These are phyloP conservation scores for Phaethornis superciliosus DNA, from an alignment of 2,113 vertebrate genomes.

Conservation along the genomic window DNA sequence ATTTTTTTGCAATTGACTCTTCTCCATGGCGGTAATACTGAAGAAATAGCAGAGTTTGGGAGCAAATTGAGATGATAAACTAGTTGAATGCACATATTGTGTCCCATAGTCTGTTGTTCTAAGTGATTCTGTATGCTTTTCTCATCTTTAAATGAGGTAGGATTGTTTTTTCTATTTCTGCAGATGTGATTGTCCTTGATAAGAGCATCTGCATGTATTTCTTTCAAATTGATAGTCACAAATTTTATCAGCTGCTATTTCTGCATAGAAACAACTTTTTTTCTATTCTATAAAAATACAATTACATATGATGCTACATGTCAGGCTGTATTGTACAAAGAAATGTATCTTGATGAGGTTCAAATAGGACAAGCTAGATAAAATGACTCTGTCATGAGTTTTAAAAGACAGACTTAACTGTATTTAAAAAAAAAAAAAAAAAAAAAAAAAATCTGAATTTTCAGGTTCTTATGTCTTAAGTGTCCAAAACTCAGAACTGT, in stretches of 20 bases:
- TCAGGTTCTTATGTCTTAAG: background rate
- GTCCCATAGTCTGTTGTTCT: background rate
- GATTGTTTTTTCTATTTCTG: slow-evolving; percentile 11
- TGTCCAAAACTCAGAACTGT: background rate
- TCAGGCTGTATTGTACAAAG: background rate
- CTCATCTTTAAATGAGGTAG: slow-evolving; percentile 20
- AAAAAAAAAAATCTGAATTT: background rate
- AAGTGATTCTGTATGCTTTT: slow-evolving; percentile 22
- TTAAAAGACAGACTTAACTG: background rate
- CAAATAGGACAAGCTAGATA: background rate
- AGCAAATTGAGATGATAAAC: slow-evolving; percentile 46
- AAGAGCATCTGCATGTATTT: slow-evolving; percentile 39
- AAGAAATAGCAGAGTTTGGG: background rate
- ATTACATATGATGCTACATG: background rate
- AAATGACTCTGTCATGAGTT: background rate
- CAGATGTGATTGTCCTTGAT: background rate
- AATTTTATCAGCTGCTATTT: slow-evolving; percentile 30
- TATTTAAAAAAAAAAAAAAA: background rate
- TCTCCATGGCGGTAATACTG: background rate
- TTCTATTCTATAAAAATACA: background rate
- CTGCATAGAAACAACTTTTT: slow-evolving; percentile 31
- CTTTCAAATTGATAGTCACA: slow-evolving; percentile 1
- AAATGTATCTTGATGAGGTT: background rate
- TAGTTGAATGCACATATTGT: background rate
- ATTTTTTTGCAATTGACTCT: slow-evolving; percentile 2